Evolutionary conservation across 2,888 invertebrate genomes (phyloP).

Genomic region (Drosophila austrosaltans): DNA sequence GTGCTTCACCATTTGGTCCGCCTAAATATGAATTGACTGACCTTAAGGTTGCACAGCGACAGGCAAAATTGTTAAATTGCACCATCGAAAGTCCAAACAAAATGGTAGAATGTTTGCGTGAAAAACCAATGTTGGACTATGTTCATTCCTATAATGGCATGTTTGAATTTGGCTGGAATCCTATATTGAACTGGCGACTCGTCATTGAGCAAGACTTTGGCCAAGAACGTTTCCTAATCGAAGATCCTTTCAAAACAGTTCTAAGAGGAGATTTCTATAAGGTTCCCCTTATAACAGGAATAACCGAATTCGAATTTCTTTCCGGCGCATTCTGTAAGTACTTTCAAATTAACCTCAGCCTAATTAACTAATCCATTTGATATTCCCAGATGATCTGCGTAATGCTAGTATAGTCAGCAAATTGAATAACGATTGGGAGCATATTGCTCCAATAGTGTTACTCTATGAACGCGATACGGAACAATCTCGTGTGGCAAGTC

Average conservation of each 20-base stretch:
- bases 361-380: background rate
- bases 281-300: conserved; percentile 87
- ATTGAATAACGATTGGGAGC: conserved; percentile 76
- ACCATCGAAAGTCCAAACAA: conserved; percentile 84
- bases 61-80: conserved; percentile 86
- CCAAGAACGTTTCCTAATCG: conserved; percentile 86
- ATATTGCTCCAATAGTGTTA: conserved; percentile 77
- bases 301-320: conserved; percentile 87
- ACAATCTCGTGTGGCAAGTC: conserved; percentile 78
- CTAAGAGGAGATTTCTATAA: conserved; percentile 85
- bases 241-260: conserved; percentile 86
- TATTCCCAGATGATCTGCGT: conserved; percentile 79
- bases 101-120: conserved; percentile 86
- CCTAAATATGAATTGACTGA: conserved; percentile 84
- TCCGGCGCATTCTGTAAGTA: conserved; percentile 84
- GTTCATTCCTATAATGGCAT: conserved; percentile 68
- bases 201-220: conserved; percentile 88
- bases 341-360: fast-evolving
- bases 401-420: conserved; percentile 84
- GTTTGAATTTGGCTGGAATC: conserved; percentile 80
- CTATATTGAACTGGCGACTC: conserved; percentile 85
- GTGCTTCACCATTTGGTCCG: conserved; percentile 86
- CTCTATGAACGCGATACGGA: conserved; percentile 81
- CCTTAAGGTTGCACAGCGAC: conserved; percentile 85
- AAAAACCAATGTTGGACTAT: conserved; percentile 74